Evolutionary conservation across 2,113 vertebrate species (phyloP), one percentile per base, ranked within the genome.

Genomic region (Lates calcarifer): DNA sequence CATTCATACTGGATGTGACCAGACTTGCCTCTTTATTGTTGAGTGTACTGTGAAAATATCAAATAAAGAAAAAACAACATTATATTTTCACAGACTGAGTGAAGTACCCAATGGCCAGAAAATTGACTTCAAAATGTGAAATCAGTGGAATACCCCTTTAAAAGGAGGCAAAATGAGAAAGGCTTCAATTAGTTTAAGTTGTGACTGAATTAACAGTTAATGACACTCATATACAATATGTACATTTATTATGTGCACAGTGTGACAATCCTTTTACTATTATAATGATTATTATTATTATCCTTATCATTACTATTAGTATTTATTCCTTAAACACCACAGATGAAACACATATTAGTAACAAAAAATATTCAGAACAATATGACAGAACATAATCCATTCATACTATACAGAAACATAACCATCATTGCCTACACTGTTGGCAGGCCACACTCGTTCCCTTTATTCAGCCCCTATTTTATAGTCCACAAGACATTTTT

Each of bases 401-500:
- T 39, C 35, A 67, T 39, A 43, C 28, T 55, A 76, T 28, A 66
- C 41, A 31, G 9, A 77, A 60, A 66, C 35, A 26, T 51, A 33
- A 82, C 26, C 57, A 67, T 55, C 61, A 22, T 60, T 45, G 61
- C 55, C 74, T 31, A 58, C 65, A 28, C 37, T 24, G 53, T n/a
- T 87, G 87, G 70, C 70, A 77, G 35, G 47, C 22, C 37, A 13
- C 26, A 1, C 37, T 79, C 17, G 24, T 78, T 84, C 77, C 45
- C 43, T 68, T 55, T 65, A 43, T 45, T 72, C 64, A 43, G 73
- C 31, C 68, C 17, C n/a, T 65, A 33, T 65, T 84, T 84, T 79
- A 86, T 67, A 74, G 53, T 78, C 70, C 49, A 77, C 41, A 61
- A 47, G 45, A 67, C 67, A 70, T 66, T 81, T 87, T 79, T 70